A percentile compares a stretch with the other conserved stretches of the same genome.
These are phyloP conservation scores for Hypothenemus hampei DNA, from an alignment of 1,140 invertebrate genomes.

Conservation along the genomic window DNA sequence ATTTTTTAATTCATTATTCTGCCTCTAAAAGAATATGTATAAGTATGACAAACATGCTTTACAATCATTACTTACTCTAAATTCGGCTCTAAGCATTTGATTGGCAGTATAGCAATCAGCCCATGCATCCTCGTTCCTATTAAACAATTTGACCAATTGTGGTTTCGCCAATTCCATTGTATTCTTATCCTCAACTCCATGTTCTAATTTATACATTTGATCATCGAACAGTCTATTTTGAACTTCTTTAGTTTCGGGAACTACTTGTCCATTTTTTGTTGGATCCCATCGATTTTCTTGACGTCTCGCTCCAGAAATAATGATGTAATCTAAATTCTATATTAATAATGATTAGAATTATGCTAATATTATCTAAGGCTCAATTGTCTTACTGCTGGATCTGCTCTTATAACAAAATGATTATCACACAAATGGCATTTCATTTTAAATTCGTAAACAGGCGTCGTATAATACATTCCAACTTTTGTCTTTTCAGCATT, in stretches of 20 bases:
- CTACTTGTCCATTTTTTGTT: conserved; percentile 90
- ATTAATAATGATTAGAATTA: conserved; percentile 28
- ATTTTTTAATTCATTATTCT: conserved; percentile 69
- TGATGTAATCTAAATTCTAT: conserved; percentile 95
- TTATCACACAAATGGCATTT: conserved; percentile 98
- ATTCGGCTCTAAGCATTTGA: conserved; percentile 70
- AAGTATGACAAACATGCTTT: conserved; percentile 23
- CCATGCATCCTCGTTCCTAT: conserved; percentile 73
- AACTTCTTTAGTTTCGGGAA: conserved; percentile 83
- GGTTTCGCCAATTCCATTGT: conserved; percentile 66
- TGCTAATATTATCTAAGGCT: not conserved
- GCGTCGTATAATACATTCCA: conserved; percentile 98
- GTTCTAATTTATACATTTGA: conserved; percentile 95
- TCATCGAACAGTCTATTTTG: conserved; percentile 85
- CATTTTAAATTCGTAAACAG: conserved; percentile 97
- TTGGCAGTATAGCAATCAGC: conserved; percentile 90
- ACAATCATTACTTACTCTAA: conserved; percentile 62
- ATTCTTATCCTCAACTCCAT: conserved; percentile 76
- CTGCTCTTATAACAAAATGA: conserved; percentile 98
- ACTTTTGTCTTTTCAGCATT: conserved; percentile 99
- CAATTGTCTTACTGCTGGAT: conserved; percentile 86
- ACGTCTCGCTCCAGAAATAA: conserved; percentile 87
- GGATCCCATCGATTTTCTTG: conserved; percentile 99
- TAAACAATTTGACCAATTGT: conserved; percentile 66
- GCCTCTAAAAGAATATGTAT: conserved; percentile 52